A percentile compares a stretch with the other conserved stretches of the same genome.
Evolutionary conservation across 2,888 invertebrate species (phyloP).

Genomic region (Phanerotoma sp.): DNA sequence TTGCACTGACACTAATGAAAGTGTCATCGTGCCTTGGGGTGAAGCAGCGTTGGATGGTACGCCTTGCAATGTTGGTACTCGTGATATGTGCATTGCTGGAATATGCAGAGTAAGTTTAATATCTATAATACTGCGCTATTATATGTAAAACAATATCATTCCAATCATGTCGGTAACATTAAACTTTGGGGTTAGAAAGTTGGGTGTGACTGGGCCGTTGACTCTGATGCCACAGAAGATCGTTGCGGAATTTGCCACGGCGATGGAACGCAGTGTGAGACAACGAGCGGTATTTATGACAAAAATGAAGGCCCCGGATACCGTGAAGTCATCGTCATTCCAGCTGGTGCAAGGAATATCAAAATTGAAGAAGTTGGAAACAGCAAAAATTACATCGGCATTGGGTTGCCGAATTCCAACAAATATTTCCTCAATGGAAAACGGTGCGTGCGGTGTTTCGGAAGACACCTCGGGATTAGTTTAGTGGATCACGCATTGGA

Average conservation of each 20-base stretch:
- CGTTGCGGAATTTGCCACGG: constrained; percentile 70
- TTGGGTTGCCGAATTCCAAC: constrained; percentile 58
- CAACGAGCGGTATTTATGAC: constrained; percentile 62
- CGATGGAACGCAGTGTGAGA: constrained; percentile 67
- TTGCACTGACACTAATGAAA: constrained; percentile 63
- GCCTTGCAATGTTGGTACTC: constrained; percentile 63
- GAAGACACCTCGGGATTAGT: constrained; percentile 17
- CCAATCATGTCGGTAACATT: too few species aligned
- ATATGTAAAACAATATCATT: constrained; percentile 6
- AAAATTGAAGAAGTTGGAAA: constrained; percentile 61
- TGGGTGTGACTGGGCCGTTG: constrained; percentile 68
- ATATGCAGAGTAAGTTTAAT: constrained; percentile 62
- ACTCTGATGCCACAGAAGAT: constrained; percentile 68
- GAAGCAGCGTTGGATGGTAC: constrained; percentile 67
- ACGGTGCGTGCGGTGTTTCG: constrained; percentile 58
- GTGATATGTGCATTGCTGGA: constrained; percentile 67
- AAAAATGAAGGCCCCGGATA: constrained; percentile 60
- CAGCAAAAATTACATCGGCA: constrained; percentile 59
- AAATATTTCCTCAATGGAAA: constrained; percentile 66
- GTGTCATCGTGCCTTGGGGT: constrained; percentile 62
- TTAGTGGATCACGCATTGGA: constrained; percentile 18
- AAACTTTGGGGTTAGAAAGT: constrained; percentile 59
- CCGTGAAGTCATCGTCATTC: constrained; percentile 63
- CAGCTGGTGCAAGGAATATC: constrained; percentile 64
- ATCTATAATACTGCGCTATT: too few species aligned